Base-by-base conservation (phyloP, 2,113 vertebrate species). In the Chamaea fasciata region DNA sequence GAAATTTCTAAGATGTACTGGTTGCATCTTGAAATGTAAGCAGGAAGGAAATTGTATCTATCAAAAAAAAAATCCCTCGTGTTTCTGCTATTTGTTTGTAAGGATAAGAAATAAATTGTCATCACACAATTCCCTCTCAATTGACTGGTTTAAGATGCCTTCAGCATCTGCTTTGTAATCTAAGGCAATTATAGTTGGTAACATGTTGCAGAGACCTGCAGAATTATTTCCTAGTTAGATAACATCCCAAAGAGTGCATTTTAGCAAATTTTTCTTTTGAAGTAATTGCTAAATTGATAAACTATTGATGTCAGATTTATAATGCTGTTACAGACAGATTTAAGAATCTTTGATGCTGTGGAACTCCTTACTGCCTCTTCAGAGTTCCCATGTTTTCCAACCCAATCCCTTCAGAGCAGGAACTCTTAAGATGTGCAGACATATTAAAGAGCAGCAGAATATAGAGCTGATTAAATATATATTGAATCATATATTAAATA, bases 281-380 rank as follows among this genome's bases (percentile, higher is more conserved):
- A 96, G 89, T 90, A 56, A 89, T 69, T 85, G 52, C 19, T 71
- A 92, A 94, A 97, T 86, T 96, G 79, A 81, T 95, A 97, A 96
- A 97, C 90, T 76, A 62, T 90, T 97, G 62, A 39, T 92, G 71
- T 97, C 94, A 95, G 60, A 83, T 96, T 95, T 96, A 90, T 65
- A 92, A 55, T 42, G 17, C 21, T 94, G 53, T 89, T 96, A 90
- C 96, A 95, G 77, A 96, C 68, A 95, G 47, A 73, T 91, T 96
- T 95, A 73, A 94, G 88, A 69, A 20, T 83, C 87, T 95, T 92
- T 96, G 80, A 79, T 93, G 23, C 35, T 91, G 30, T 90, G 68
- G 67, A 95, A 96, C 74, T 95, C 42, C 86, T 89, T 73, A 55
- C 20, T 37, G 14, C 23, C 44, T 88, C 94, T 95, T 94, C 42